Evolutionary conservation across 2,888 invertebrate species (phyloP).

Genomic region (Parascotia fuliginaria): DNA sequence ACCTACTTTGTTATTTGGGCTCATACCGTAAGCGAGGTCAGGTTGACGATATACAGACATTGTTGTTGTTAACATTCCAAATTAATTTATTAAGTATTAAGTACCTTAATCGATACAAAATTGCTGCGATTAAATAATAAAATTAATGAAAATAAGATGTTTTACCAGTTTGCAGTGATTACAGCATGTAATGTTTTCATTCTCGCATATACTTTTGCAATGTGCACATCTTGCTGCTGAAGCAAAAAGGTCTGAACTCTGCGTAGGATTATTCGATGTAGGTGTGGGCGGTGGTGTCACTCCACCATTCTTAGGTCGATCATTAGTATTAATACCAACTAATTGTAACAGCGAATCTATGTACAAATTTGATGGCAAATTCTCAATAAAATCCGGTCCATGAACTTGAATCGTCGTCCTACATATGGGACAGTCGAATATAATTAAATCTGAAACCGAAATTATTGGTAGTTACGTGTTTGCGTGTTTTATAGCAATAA

Average conservation of each 20-base stretch:
- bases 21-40: no score
- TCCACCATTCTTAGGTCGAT: not conserved
- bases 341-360: constrained; percentile 87
- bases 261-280: constrained; percentile 31
- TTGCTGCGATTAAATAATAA: no score
- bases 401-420: constrained; percentile 75
- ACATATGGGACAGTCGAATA: constrained; percentile 87
- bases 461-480: not conserved
- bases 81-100: no score
- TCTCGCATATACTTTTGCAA: constrained; percentile 71
- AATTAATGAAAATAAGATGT: no score
- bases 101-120: no score
- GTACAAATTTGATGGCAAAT: constrained; percentile 89
- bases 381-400: constrained; percentile 79
- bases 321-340: constrained; percentile 59
- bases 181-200: constrained; percentile 68
- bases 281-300: constrained; percentile 56
- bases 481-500: constrained; percentile 11
- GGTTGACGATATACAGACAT: no score
- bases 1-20: no score
- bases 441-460: constrained; percentile 61
- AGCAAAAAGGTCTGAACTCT: constrained; percentile 68
- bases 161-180: constrained; percentile 87
- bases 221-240: constrained; percentile 64
- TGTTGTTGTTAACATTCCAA: no score